Percentiles rank a stretch among this genome's conserved stretches.
Conservation (phyloP, 64 coral and sea anemone genomes). For the Porites australiensis region DNA sequence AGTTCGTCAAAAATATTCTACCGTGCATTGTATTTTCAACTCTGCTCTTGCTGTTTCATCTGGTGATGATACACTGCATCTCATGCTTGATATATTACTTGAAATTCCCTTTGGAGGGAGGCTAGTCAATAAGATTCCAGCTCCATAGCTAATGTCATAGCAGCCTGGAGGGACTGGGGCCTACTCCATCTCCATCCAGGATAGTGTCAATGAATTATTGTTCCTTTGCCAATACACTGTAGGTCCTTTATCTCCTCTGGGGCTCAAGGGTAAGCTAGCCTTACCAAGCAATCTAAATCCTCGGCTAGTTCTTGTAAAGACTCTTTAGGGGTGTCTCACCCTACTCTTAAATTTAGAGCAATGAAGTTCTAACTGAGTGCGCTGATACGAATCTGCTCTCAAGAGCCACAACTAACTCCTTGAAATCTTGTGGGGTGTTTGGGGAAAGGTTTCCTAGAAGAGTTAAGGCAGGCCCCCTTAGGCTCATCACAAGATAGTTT, state of each 20-base stretch:
- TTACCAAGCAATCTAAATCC: neutral
- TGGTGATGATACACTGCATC: no score
- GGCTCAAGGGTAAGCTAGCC: slow-evolving; percentile 33
- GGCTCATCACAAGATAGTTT: slow-evolving; percentile 23
- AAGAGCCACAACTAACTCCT: neutral
- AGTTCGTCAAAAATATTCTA: no score
- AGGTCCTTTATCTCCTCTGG: slow-evolving; percentile 41
- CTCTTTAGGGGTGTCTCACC: neutral
- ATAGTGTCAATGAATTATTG: slow-evolving; percentile 62
- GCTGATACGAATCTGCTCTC: neutral
- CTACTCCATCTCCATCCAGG: slow-evolving; percentile 37
- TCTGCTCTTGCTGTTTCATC: no score
- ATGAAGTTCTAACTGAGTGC: neutral
- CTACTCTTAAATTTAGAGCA: neutral
- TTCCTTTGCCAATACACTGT: slow-evolving; percentile 21
- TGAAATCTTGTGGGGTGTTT: neutral
- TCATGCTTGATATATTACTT: neutral
- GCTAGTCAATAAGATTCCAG: slow-evolving; percentile 50
- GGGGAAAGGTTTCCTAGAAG: slow-evolving; percentile 42
- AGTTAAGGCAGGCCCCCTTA: slow-evolving; percentile 11
- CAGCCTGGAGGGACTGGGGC: slow-evolving; percentile 31
- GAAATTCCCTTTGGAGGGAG: neutral
- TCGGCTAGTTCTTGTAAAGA: neutral
- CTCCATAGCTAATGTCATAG: slow-evolving; percentile 32
- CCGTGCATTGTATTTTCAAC: no score